These are phyloP conservation scores for Dexiosoma caninum DNA, from an alignment of 2,888 invertebrate species.

Conservation along the genomic window DNA sequence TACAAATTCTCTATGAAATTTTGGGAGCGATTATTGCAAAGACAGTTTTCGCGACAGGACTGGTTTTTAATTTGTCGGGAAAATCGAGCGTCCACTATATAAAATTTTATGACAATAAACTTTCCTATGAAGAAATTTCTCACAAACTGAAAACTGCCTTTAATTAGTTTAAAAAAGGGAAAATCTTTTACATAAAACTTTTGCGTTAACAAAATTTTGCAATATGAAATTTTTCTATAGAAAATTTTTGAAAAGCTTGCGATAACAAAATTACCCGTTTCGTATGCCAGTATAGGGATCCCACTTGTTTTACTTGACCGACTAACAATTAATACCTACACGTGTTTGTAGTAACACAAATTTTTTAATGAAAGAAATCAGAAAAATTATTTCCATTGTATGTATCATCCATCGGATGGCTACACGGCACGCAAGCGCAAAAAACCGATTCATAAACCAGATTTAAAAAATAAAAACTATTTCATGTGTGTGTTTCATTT, in stretches of 20 bases:
- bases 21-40: too few relatives aligned
- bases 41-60: too few relatives aligned
- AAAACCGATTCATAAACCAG: conserved; percentile 18
- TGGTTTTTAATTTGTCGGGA: too few relatives aligned
- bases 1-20: too few relatives aligned
- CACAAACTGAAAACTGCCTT: too few relatives aligned
- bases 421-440: conserved; percentile 31
- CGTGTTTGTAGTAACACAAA: neutral
- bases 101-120: neutral
- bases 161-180: too few relatives aligned
- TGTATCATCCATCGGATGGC: conserved; percentile 5
- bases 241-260: neutral
- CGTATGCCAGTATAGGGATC: neutral
- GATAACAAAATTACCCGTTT: neutral
- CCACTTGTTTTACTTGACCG: conserved; percentile 8
- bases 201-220: too few relatives aligned
- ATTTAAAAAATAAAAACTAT: neutral
- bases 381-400: conserved; percentile 12
- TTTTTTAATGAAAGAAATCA: neutral
- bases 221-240: too few relatives aligned
- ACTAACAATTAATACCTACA: conserved; percentile 16
- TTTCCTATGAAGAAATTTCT: neutral
- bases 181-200: too few relatives aligned
- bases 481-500: conserved; percentile 8
- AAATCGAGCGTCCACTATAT: too few relatives aligned